Evolutionary conservation across 1,140 invertebrate genomes (phyloP), one percentile per base, ranked within the genome.

Genomic region (Penaeus vannamei): DNA sequence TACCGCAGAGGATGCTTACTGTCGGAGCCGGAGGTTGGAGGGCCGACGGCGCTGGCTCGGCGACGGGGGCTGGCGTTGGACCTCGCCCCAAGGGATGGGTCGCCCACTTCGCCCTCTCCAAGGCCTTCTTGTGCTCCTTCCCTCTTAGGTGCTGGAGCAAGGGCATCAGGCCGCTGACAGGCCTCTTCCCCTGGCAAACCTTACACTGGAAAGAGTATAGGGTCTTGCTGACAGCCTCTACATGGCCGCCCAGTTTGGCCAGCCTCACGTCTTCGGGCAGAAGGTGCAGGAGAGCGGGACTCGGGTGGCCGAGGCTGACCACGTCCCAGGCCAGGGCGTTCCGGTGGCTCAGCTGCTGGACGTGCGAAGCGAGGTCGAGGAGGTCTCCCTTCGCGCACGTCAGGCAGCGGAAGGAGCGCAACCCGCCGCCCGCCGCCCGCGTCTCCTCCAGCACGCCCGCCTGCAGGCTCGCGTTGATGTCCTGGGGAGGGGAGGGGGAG

Each of bases 261-360:
- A n/a, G 26, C 19, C 76, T 53, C 17, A 86, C 85, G n/a, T 32
- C 76, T 19, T 79, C 76, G 10, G 85, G 32, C 17, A 86, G 60
- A n/a, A 29, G 42, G 22, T 29, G 23, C 2, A 86, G 72, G 59
- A 80, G 29, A 22, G 29, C n/a, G 19, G 19, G 7, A 14, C 14
- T 61, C 3, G 76, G 76, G 19, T 19, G 32, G 12, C 46, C 7
- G 2, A 10, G 20, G 3, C 22, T 42, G 20, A 86, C n/a, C 53
- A 72, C 59, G 12, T 66, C 76, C 85, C 85, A 86, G 19, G 61
- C 76, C 1, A 80, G 46, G n/a, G 66, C 36, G 76, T 86, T 86
- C 53, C 42, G 80, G 42, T 86, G 85, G 17, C 53, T 17, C 12
- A 53, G 53, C 17, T 53, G 53, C 12, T 53, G 53, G 53, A 53